phyloP scores from a whole-genome alignment of 2,888 invertebrate genomes.

The Acrobasis repandana region DNA sequence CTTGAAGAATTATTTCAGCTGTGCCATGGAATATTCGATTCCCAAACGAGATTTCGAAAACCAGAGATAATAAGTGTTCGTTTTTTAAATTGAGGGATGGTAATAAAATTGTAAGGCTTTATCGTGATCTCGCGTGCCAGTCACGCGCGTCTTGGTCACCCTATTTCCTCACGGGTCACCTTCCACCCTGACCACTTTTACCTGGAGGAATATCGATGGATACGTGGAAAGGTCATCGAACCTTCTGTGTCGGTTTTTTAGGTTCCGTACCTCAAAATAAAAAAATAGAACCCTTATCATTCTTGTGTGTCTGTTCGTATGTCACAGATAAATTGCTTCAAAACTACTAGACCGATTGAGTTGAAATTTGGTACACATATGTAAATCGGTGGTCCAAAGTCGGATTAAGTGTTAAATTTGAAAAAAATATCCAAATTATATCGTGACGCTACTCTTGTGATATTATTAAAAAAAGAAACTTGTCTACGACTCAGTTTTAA shows the following conservation, averaged over 20 bases:
- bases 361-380: too few species aligned
- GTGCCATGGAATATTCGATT: background rate
- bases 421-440: too few species aligned
- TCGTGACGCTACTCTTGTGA: too few species aligned
- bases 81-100: background rate
- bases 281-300: background rate
- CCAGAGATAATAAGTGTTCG: background rate
- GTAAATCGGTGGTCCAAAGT: too few species aligned
- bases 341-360: too few species aligned
- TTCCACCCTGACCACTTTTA: slow-evolving; percentile 40
- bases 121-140: slow-evolving; percentile 27
- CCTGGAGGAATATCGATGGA: slow-evolving; percentile 27
- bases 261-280: background rate
- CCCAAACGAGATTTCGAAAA: background rate
- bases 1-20: too few species aligned
- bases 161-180: slow-evolving; percentile 51
- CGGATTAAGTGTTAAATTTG: too few species aligned
- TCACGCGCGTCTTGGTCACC: slow-evolving; percentile 37
- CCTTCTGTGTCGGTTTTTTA: background rate
- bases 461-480: too few species aligned
- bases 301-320: too few species aligned
- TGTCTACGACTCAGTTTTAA: too few species aligned
- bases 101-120: slow-evolving; percentile 19
- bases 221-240: slow-evolving; percentile 22
- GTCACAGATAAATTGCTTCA: too few species aligned